A percentile compares a stretch with the other conserved stretches of the same genome.
Evolutionary conservation across 1,140 invertebrate genomes (phyloP).

Genomic region (Globodera ellingtonae): DNA sequence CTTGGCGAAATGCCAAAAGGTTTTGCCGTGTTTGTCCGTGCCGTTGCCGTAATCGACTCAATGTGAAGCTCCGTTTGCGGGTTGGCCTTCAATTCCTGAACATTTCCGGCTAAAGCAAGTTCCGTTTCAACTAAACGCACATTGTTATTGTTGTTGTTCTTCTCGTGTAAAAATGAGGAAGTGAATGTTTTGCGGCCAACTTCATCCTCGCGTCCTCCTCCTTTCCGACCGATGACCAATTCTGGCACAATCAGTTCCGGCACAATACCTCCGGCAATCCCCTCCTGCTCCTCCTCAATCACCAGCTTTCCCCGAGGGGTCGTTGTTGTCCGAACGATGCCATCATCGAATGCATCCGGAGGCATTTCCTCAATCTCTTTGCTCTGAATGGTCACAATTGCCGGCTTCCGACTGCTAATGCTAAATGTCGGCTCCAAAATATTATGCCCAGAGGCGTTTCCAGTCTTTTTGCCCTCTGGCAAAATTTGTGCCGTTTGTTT

Average conservation of each 20-base stretch:
- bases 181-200: not conserved
- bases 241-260: slow-evolving; percentile 26
- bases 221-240: slow-evolving; percentile 6
- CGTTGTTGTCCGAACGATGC: slow-evolving; percentile 3
- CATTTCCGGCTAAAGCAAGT: no score
- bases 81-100: not conserved
- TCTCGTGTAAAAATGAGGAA: not conserved
- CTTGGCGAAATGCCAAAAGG: not conserved
- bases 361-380: slow-evolving; percentile 55
- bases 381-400: slow-evolving; percentile 42
- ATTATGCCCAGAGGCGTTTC: not conserved
- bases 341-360: slow-evolving; percentile 55
- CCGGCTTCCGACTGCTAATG: slow-evolving; percentile 33
- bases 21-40: not conserved
- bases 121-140: no score
- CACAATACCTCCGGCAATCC: not conserved
- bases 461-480: not conserved
- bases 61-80: not conserved
- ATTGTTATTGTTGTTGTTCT: slow-evolving; percentile 6
- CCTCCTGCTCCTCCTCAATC: slow-evolving; percentile 3
- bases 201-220: not conserved
- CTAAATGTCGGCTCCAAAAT: slow-evolving; percentile 4
- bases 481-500: not conserved
- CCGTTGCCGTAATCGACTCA: not conserved
- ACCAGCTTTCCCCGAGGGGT: slow-evolving; percentile 5